Percentiles rank a stretch among this genome's conserved stretches.
Conservation (phyloP, 2,888 invertebrate genomes). For the Dorcus hopei region DNA sequence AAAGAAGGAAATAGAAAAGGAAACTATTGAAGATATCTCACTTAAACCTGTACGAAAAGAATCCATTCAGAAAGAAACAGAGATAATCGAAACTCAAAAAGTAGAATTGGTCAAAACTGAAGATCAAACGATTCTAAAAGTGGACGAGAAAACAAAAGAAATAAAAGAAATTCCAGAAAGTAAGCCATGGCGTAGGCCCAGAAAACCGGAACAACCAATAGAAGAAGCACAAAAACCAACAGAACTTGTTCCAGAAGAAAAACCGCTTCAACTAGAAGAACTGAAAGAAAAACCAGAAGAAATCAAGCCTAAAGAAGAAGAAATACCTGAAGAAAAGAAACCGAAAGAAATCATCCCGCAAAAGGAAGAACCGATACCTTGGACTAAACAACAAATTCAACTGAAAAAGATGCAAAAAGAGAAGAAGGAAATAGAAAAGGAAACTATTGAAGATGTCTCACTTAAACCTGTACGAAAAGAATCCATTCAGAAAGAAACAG, state of each 20-base stretch:
- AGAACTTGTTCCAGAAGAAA: conserved; percentile 30
- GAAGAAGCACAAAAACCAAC: conserved; percentile 41
- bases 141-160: conserved; percentile 16
- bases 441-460: conserved; percentile 2
- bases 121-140: conserved; percentile 16
- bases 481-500: conserved; percentile 22
- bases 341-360: conserved; percentile 14
- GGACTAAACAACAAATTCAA: conserved; percentile 50
- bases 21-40: conserved; percentile 47
- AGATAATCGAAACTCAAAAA: conserved; percentile 20
- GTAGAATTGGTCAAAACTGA: conserved; percentile 14
- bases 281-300: conserved; percentile 28
- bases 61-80: conserved; percentile 38
- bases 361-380: conserved; percentile 36
- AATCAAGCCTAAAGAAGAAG: conserved; percentile 30
- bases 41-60: conserved; percentile 35
- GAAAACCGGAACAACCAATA: conserved; percentile 28
- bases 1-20: conserved; percentile 10
- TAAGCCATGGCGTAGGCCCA: conserved; percentile 22
- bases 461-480: conserved; percentile 1
- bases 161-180: conserved; percentile 29
- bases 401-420: background rate
- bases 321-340: conserved; percentile 1
- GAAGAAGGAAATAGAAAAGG: conserved; percentile 1
- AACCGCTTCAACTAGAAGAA: conserved; percentile 6